Evolutionary conservation across 2,797 vertebrate genomes (phyloP).

Genomic region (Artibeus lituratus): DNA sequence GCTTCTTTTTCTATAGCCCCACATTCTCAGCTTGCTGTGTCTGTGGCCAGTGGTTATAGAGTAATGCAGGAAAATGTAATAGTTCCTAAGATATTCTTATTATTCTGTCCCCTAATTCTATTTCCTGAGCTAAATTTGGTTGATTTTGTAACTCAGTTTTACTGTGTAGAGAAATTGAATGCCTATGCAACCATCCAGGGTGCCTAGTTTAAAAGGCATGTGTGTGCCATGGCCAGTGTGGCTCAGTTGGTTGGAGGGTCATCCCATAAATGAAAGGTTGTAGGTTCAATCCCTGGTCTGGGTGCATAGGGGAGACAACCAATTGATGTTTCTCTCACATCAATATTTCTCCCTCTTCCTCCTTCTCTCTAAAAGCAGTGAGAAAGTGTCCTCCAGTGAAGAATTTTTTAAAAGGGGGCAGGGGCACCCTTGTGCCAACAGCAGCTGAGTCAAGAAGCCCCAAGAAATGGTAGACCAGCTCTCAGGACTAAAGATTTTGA

Average conservation of each 20-base stretch:
- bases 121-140: not conserved
- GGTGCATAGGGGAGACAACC: not conserved
- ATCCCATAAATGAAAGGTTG: not conserved
- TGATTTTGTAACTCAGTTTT: conserved; percentile 5
- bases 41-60: not conserved
- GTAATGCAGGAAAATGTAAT: not conserved
- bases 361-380: not conserved
- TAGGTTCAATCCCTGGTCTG: not conserved
- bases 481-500: conserved; percentile 5
- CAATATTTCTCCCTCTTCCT: too few species aligned
- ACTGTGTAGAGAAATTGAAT: conserved; percentile 18
- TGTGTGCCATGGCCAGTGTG: not conserved
- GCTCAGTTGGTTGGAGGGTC: not conserved
- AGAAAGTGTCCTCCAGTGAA: not conserved
- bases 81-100: not conserved
- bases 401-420: not conserved
- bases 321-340: not conserved
- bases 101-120: not conserved
- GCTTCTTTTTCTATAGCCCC: not conserved
- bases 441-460: not conserved
- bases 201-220: not conserved
- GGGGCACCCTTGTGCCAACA: not conserved
- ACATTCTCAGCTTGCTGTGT: not conserved
- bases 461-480: not conserved
- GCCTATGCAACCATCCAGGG: not conserved